These are phyloP conservation scores for Hemicordylus capensis DNA, from an alignment of 2,113 vertebrate genomes.

Conservation along the genomic window DNA sequence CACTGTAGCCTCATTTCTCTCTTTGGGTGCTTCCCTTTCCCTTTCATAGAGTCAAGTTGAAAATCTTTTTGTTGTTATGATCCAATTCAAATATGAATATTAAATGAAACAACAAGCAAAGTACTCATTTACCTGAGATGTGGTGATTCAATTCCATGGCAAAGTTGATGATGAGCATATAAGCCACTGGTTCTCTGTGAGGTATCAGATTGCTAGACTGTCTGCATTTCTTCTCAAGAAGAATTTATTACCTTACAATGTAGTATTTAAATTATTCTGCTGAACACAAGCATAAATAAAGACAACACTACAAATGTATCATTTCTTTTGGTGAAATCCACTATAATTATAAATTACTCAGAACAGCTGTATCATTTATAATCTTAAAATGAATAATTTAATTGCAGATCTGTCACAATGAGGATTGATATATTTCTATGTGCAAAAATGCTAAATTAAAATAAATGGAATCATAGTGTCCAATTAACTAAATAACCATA, in stretches of 20 bases:
- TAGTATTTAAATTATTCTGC: background rate
- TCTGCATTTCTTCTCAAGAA: background rate
- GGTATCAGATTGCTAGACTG: background rate
- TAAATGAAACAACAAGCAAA: background rate
- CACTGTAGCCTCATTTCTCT: no score
- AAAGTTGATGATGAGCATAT: background rate
- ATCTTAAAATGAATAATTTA: background rate
- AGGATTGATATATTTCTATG: background rate
- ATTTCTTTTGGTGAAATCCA: background rate
- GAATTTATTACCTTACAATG: background rate
- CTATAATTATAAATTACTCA: slow-evolving; percentile 16
- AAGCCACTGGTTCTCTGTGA: background rate
- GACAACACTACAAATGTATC: background rate
- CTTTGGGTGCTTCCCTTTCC: no score
- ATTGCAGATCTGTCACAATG: background rate
- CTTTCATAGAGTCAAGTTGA: no score
- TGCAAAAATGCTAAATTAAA: background rate
- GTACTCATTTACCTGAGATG: background rate
- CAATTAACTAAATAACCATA: slow-evolving; percentile 24
- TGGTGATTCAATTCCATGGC: background rate
- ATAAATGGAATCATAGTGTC: background rate
- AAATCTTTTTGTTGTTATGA: no score
- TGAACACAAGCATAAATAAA: slow-evolving; percentile 7
- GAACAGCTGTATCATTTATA: background rate
- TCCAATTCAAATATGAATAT: background rate